phyloP scores from a whole-genome alignment of 2,113 vertebrate species.

The Mandrillus leucophaeus region DNA sequence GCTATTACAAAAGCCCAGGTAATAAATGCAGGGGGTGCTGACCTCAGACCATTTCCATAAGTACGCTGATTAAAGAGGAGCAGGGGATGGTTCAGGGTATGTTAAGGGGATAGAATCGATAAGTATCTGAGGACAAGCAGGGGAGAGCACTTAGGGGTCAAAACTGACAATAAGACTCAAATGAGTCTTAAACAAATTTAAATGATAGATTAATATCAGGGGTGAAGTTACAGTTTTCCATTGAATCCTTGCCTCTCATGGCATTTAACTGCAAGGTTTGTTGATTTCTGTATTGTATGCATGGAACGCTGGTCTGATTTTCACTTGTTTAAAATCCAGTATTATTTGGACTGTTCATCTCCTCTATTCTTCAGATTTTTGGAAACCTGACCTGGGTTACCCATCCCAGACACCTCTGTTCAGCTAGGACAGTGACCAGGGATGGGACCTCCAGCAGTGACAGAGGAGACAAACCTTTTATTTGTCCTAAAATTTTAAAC shows the following conservation, averaged over 20 bases:
- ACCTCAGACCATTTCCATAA: background rate
- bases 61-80: background rate
- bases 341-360: background rate
- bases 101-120: background rate
- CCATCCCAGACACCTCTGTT: background rate
- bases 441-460: background rate
- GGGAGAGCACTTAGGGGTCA: background rate
- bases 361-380: background rate
- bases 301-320: background rate
- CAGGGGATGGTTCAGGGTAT: background rate
- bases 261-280: constrained; percentile 7
- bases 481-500: background rate
- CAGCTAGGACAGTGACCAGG: background rate
- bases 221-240: background rate
- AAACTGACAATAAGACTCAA: constrained; percentile 7
- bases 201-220: constrained; percentile 1
- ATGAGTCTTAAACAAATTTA: constrained; percentile 48
- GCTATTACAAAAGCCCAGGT: background rate
- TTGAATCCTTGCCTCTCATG: background rate
- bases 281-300: background rate
- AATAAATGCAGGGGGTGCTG: background rate
- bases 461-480: background rate
- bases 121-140: background rate
- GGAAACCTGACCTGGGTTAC: background rate
- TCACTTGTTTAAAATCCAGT: background rate